phyloP scores from a whole-genome alignment of 2,113 vertebrate species.

The Anseranas semipalmata region DNA sequence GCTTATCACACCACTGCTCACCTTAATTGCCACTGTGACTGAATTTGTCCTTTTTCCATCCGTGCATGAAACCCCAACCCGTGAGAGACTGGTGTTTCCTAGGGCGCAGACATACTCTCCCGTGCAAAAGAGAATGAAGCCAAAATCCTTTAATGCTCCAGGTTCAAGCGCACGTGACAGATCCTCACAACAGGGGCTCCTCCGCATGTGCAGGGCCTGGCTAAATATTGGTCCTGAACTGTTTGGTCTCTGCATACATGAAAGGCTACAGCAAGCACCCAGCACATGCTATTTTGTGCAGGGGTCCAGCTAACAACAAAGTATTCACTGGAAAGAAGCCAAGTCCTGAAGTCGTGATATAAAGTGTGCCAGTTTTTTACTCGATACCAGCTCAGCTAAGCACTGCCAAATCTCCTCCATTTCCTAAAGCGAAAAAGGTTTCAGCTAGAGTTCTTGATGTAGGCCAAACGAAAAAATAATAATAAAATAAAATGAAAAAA shows the following conservation, averaged over 20 bases:
- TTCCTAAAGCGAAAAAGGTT: not conserved
- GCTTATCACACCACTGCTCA: not conserved
- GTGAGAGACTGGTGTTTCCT: not conserved
- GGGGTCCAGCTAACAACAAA: not conserved
- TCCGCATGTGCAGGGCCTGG: fast-evolving
- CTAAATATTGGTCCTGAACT: not conserved
- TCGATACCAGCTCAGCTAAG: not conserved
- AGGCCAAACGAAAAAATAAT: not conserved
- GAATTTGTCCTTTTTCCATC: not conserved
- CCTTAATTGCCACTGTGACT: not conserved
- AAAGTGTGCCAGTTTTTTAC: fast-evolving
- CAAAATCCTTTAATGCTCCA: not conserved
- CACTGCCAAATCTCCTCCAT: not conserved
- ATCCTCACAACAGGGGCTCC: not conserved
- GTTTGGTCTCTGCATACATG: not conserved
- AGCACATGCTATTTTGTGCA: not conserved
- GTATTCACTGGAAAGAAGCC: not conserved
- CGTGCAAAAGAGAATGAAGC: not conserved
- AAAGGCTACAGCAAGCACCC: not conserved
- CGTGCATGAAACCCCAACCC: not conserved
- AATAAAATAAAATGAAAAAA: not conserved
- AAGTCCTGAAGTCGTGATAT: not conserved
- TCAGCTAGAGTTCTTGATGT: not conserved
- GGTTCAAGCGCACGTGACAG: not conserved
- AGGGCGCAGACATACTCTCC: not conserved